These are phyloP conservation scores for Syngnathus acus DNA, from an alignment of 2,797 vertebrate genomes.

Conservation along the genomic window DNA sequence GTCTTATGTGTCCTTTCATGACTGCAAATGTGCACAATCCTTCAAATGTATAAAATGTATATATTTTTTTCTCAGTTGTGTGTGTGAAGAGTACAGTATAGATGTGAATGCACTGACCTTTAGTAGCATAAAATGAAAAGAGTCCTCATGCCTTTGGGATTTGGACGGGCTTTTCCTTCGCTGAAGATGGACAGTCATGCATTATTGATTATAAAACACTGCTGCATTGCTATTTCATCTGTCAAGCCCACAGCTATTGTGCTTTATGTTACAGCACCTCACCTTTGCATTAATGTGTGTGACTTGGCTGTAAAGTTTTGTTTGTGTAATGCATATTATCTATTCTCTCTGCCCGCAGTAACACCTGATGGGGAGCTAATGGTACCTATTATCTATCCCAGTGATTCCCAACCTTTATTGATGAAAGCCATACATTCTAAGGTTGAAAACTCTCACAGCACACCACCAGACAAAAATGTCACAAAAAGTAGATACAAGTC, in stretches of 20 bases:
- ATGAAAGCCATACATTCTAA: no score
- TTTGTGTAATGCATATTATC: constrained; percentile 16
- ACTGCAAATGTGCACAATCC: background rate
- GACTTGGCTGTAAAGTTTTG: constrained; percentile 17
- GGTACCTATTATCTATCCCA: constrained; percentile 2
- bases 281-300: constrained; percentile 19
- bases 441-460: no score
- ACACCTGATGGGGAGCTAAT: constrained; percentile 39
- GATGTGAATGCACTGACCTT: constrained; percentile 60
- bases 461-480: no score
- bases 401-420: no score
- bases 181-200: constrained; percentile 65
- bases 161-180: constrained; percentile 59
- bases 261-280: constrained; percentile 27
- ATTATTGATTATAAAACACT: constrained; percentile 73
- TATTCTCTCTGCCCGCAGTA: constrained; percentile 5
- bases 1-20: background rate
- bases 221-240: constrained; percentile 64
- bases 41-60: background rate
- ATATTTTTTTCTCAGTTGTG: constrained; percentile 14
- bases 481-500: no score
- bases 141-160: constrained; percentile 65
- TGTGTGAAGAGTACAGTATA: constrained; percentile 10
- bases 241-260: constrained; percentile 31
- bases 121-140: constrained; percentile 66